phyloP scores from a whole-genome alignment of 2,888 invertebrate species.

The Hecatera dysodea region DNA sequence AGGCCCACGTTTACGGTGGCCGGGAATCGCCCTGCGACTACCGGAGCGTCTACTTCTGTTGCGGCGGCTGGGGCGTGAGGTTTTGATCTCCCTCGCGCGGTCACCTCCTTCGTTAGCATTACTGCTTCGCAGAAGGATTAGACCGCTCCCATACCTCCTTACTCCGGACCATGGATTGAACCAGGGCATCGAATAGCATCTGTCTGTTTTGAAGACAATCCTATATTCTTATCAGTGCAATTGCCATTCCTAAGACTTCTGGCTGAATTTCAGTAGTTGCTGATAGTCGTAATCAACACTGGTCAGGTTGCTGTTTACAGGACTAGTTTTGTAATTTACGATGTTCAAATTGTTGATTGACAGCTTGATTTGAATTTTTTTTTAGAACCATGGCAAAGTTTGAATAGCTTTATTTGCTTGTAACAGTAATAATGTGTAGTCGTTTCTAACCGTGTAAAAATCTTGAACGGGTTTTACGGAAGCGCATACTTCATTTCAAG shows the following conservation, averaged over 20 bases:
- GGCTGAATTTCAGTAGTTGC: not conserved
- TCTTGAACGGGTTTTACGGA: constrained; percentile 64
- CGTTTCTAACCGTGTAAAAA: not conserved
- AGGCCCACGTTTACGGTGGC: too few species aligned
- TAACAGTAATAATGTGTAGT: not conserved
- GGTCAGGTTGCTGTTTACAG: not conserved
- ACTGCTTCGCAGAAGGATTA: too few species aligned
- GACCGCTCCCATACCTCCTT: too few species aligned
- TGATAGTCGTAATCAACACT: not conserved
- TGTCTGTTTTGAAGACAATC: too few species aligned
- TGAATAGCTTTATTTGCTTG: not conserved
- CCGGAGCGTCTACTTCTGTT: too few species aligned
- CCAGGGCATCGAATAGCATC: too few species aligned
- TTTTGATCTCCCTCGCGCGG: too few species aligned
- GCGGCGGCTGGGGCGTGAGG: too few species aligned
- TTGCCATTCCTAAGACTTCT: not conserved
- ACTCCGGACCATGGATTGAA: too few species aligned
- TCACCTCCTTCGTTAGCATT: too few species aligned
- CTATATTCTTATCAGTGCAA: not conserved
- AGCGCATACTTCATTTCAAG: constrained; percentile 66
- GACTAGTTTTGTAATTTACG: not conserved
- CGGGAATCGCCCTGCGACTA: too few species aligned
- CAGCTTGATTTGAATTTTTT: not conserved
- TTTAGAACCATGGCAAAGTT: not conserved
- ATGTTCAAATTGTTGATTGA: not conserved